Evolutionary conservation across 2,888 invertebrate genomes (phyloP).

Genomic region (Parapristionchus giblindavisi): DNA sequence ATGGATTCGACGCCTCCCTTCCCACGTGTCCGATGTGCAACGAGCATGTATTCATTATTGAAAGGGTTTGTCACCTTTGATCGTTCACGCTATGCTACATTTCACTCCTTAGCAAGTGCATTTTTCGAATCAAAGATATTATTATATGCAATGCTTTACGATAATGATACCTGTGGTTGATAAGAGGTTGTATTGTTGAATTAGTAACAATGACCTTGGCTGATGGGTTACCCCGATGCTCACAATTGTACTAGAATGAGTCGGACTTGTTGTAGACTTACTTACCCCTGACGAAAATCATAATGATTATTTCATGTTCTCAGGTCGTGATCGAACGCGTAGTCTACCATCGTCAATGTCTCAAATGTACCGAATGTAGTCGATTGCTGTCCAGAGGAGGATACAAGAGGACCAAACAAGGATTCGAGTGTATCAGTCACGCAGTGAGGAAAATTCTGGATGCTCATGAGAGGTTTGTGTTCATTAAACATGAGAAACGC

Average conservation of each 20-base stretch:
- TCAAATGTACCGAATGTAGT: constrained; percentile 41
- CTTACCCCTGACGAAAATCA: too few species aligned
- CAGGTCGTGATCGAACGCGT: constrained; percentile 40
- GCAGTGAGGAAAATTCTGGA: constrained; percentile 42
- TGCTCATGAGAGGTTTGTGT: constrained; percentile 38
- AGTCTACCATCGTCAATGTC: constrained; percentile 41
- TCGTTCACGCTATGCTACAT: background rate
- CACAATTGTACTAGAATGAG: too few species aligned
- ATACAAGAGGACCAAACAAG: constrained; percentile 38
- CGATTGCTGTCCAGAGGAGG: constrained; percentile 33
- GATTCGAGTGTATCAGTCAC: constrained; percentile 42
- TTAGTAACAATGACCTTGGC: too few species aligned
- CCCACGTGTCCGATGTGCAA: constrained; percentile 41
- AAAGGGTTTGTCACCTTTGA: constrained; percentile 35
- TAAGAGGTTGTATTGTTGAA: too few species aligned
- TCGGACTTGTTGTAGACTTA: too few species aligned
- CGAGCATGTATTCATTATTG: constrained; percentile 43
- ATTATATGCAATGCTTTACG: too few species aligned
- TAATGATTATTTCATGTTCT: constrained; percentile 1
- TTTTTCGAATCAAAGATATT: background rate
- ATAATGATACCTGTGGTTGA: too few species aligned
- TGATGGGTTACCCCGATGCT: too few species aligned
- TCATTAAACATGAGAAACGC: too few species aligned
- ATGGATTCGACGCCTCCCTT: constrained; percentile 40
- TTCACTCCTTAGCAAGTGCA: background rate